phyloP scores from a whole-genome alignment of 2,113 vertebrate genomes.

The Vidua macroura region DNA sequence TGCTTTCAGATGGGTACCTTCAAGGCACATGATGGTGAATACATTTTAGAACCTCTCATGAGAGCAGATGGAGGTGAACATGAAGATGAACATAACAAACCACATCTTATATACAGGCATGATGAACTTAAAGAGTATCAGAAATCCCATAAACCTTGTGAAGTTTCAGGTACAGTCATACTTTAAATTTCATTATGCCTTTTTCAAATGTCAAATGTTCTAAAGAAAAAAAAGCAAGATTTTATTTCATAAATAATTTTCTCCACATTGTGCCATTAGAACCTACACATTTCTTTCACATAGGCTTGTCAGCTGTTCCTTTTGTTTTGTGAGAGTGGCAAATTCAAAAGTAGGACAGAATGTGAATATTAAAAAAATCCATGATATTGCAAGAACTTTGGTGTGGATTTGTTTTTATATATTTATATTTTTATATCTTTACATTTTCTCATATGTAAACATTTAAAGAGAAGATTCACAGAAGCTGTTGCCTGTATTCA shows the following conservation, averaged over 20 bases:
- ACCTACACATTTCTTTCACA: neutral
- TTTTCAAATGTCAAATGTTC: neutral
- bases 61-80: constrained; percentile 78
- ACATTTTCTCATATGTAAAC: neutral
- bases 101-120: constrained; percentile 90
- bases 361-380: neutral
- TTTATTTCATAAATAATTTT: neutral
- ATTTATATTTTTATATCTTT: neutral
- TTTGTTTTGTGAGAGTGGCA: neutral
- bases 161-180: constrained; percentile 83
- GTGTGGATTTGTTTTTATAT: neutral
- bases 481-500: neutral
- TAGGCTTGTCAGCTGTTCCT: neutral
- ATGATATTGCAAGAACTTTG: neutral
- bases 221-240: neutral
- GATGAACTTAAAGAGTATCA: constrained; percentile 67
- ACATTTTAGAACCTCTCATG: constrained; percentile 93
- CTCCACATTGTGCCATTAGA: neutral
- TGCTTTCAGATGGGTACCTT: constrained; percentile 75
- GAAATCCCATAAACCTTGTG: constrained; percentile 73
- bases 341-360: neutral
- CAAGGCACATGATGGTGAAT: constrained; percentile 87
- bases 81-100: constrained; percentile 91
- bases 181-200: neutral
- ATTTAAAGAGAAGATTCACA: neutral